Conservation (phyloP, 2,888 invertebrate genomes). For the Tipula vernalis region DNA sequence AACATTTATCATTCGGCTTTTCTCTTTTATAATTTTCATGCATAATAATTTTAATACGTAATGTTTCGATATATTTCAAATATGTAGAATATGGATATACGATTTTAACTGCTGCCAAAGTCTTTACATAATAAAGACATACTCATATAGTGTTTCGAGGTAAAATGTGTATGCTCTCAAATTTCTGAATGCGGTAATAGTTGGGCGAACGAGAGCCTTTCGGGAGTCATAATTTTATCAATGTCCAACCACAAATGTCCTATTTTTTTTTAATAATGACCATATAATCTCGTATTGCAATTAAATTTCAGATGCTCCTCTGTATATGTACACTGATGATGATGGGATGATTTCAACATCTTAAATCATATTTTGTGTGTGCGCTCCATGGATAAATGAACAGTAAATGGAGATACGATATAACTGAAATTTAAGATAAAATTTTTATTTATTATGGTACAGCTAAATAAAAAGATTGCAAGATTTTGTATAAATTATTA, state of each 20-base stretch:
- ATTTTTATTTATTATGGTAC: not conserved
- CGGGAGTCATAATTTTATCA: not conserved
- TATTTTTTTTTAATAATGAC: not conserved
- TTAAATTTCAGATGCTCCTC: not conserved
- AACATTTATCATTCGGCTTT: not conserved
- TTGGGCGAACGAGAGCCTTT: not conserved
- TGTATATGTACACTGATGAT: not conserved
- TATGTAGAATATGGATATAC: not conserved
- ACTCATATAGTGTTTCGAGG: not conserved
- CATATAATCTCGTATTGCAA: not conserved
- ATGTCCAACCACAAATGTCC: not conserved
- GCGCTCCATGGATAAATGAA: not conserved
- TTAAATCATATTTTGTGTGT: not conserved
- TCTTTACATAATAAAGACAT: not conserved
- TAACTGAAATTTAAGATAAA: not conserved
- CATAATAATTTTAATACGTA: not conserved
- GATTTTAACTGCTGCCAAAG: not conserved
- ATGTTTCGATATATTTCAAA: not conserved
- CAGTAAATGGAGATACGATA: conserved; percentile 4
- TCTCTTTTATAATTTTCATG: not conserved
- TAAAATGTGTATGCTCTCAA: not conserved
- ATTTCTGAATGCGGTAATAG: not conserved
- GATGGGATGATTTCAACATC: not conserved
- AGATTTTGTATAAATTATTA: not conserved
- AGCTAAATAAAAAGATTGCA: not conserved